Percentiles rank a stretch among this genome's conserved stretches.
Conservation (phyloP, 30 jellyfish, hydroid and myxozoan species). For the Hydractinia echinata region DNA sequence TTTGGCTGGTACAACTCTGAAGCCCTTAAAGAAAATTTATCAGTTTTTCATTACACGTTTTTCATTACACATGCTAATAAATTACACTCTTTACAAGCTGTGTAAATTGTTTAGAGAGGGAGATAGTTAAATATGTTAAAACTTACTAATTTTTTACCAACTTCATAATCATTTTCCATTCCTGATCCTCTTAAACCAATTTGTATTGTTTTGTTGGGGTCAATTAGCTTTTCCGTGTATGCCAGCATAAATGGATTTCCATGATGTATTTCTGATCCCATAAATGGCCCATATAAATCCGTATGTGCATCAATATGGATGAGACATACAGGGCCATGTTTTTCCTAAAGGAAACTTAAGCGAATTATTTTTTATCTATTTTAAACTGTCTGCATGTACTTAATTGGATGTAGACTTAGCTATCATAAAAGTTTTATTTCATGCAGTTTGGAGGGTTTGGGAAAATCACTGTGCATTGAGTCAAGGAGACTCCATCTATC, state of each 20-base stretch:
- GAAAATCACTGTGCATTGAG: neutral
- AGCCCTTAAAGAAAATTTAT: conserved; percentile 38
- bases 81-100: neutral
- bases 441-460: too few relatives aligned
- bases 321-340: conserved; percentile 75
- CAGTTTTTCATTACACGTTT: too few relatives aligned
- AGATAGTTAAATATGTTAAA: neutral
- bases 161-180: conserved; percentile 38
- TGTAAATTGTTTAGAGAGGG: neutral
- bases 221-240: conserved; percentile 57
- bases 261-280: conserved; percentile 59
- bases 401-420: neutral
- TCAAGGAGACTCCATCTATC: neutral
- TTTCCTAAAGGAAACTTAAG: conserved; percentile 32
- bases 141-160: conserved; percentile 52
- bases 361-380: neutral
- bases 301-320: conserved; percentile 85
- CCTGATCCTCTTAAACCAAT: conserved; percentile 82
- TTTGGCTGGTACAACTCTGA: conserved; percentile 54
- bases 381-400: too few relatives aligned
- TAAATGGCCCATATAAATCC: conserved; percentile 54
- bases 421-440: neutral
- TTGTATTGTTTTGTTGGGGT: conserved; percentile 59
- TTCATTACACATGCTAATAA: too few relatives aligned
- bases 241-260: conserved; percentile 74